These are phyloP conservation scores for Campoplex capitator DNA, from an alignment of 2,888 invertebrate species.

Conservation along the genomic window DNA sequence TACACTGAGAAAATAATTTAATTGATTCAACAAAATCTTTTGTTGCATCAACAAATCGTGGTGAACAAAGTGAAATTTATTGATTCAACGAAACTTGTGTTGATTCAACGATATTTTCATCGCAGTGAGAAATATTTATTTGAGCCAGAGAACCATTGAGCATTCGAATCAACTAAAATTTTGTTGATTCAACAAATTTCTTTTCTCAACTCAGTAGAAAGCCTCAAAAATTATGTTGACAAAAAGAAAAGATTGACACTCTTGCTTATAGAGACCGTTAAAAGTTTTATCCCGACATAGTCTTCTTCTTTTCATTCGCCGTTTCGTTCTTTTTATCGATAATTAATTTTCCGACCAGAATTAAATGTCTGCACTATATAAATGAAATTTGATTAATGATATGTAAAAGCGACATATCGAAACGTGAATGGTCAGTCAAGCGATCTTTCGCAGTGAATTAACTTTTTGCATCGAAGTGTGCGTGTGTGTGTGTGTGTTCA, in stretches of 20 bases:
- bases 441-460: too few species aligned
- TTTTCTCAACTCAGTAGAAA: background rate
- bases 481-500: background rate
- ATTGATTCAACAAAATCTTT: too few species aligned
- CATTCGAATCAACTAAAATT: too few species aligned
- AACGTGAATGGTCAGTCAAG: background rate
- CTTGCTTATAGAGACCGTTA: background rate
- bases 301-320: background rate
- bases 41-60: too few species aligned
- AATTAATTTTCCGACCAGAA: constrained; percentile 1
- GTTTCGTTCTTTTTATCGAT: background rate
- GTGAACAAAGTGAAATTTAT: too few species aligned
- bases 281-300: background rate
- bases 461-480: too few species aligned
- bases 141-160: too few species aligned
- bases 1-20: too few species aligned
- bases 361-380: background rate
- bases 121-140: too few species aligned
- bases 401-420: constrained; percentile 17
- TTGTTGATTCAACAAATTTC: too few species aligned
- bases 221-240: background rate
- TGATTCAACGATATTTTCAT: too few species aligned
- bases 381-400: constrained; percentile 32
- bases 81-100: too few species aligned
- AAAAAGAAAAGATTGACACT: background rate